A percentile compares a stretch with the other conserved stretches of the same genome.
These are phyloP conservation scores for Stomatorhinus ivindoensis DNA, from an alignment of 2,113 vertebrate genomes.

Conservation along the genomic window DNA sequence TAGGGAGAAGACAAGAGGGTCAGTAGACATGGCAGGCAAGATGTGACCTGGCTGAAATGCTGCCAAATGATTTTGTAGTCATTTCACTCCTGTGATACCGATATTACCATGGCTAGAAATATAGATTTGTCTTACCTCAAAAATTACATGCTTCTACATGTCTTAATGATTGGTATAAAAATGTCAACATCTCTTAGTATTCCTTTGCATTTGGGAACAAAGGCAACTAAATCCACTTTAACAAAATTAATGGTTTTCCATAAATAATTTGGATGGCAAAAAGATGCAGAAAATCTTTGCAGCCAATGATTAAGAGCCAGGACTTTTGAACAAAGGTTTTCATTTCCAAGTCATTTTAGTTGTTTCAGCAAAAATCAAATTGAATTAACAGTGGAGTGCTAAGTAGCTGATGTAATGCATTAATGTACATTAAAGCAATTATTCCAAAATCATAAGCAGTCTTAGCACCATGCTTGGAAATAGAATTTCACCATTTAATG, in stretches of 20 bases:
- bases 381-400: neutral
- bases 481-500: neutral
- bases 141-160: slow-evolving; percentile 25
- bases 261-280: neutral
- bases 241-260: neutral
- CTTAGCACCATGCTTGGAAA: neutral
- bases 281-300: neutral
- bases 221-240: neutral
- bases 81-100: neutral
- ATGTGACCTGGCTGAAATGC: neutral
- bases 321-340: neutral
- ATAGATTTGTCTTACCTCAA: neutral
- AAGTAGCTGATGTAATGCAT: neutral
- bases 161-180: slow-evolving; percentile 1
- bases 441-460: neutral
- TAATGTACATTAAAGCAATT: neutral
- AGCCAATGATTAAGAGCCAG: neutral
- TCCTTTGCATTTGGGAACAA: neutral
- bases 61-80: neutral
- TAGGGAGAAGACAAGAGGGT: neutral
- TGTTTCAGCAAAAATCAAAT: neutral
- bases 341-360: neutral
- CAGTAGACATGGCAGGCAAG: neutral
- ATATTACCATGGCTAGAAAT: neutral
- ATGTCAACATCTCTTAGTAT: neutral